These are phyloP conservation scores for Varecia variegata DNA, from an alignment of 2,797 vertebrate species.

Conservation along the genomic window DNA sequence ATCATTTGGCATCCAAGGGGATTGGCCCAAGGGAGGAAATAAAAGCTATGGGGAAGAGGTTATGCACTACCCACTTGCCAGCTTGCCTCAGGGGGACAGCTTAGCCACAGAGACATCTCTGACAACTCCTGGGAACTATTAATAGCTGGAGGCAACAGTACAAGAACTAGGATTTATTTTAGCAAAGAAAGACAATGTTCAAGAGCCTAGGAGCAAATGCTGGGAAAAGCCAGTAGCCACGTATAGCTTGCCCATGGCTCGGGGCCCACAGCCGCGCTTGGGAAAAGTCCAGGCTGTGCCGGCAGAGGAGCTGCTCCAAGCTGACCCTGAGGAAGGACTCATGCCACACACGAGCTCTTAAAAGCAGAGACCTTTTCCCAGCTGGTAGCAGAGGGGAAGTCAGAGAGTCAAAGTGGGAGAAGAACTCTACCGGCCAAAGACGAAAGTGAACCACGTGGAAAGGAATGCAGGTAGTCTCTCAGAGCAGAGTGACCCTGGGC, in stretches of 20 bases:
- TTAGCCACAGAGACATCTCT: not conserved
- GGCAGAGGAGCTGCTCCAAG: not conserved
- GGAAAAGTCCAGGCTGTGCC: not conserved
- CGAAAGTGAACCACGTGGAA: not conserved
- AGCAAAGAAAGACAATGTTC: constrained; percentile 48
- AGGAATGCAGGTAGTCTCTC: not conserved
- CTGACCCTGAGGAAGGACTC: accelerated
- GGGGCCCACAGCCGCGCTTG: accelerated
- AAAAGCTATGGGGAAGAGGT: not conserved
- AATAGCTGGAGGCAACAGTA: not conserved
- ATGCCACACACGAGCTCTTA: accelerated
- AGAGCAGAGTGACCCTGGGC: not conserved
- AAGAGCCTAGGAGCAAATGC: not conserved
- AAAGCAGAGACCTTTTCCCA: not conserved
- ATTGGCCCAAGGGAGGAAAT: not conserved
- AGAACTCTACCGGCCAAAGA: too few relatives aligned
- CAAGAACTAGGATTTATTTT: constrained; percentile 78
- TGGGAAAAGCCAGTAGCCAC: not conserved
- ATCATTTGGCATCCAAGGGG: not conserved
- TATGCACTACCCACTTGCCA: not conserved
- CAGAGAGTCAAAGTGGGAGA: not conserved
- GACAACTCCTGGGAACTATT: not conserved
- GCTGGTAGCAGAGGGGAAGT: not conserved
- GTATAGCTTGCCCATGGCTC: accelerated
- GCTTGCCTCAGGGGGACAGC: not conserved